These are phyloP conservation scores for Cottus gobio DNA, from an alignment of 2,113 vertebrate genomes.

Conservation along the genomic window DNA sequence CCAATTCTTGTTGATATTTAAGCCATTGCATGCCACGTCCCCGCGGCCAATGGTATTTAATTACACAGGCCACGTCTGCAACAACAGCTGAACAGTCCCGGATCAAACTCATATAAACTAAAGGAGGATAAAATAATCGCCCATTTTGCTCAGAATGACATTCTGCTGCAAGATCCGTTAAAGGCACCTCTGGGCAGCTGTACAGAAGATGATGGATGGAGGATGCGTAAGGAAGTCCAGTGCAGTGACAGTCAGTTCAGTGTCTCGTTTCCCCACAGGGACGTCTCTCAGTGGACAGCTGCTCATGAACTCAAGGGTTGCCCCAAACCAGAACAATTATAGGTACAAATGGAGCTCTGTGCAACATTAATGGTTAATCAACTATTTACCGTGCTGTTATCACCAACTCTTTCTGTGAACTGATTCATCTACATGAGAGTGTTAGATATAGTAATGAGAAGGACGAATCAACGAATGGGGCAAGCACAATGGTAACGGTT, in stretches of 20 bases:
- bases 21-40: not conserved
- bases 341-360: constrained; percentile 16
- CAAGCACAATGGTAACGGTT: not conserved
- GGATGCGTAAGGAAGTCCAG: constrained; percentile 16
- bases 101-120: not conserved
- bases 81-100: not conserved
- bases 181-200: constrained; percentile 14
- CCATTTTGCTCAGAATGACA: too few species aligned
- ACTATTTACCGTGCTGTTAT: constrained; percentile 29
- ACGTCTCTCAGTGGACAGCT: constrained; percentile 24
- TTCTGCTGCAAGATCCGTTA: constrained; percentile 4
- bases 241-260: constrained; percentile 10
- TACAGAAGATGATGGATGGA: constrained; percentile 18
- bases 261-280: constrained; percentile 9
- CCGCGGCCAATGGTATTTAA: not conserved
- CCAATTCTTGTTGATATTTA: not conserved
- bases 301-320: constrained; percentile 26
- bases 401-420: not conserved
- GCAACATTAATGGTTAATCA: constrained; percentile 31
- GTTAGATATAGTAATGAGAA: not conserved
- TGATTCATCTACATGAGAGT: not conserved
- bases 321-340: constrained; percentile 14
- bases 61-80: not conserved
- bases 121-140: not conserved
- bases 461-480: not conserved